Base-by-base conservation (phyloP, 2,113 vertebrate genomes). In the Catharus bicknelli region DNA sequence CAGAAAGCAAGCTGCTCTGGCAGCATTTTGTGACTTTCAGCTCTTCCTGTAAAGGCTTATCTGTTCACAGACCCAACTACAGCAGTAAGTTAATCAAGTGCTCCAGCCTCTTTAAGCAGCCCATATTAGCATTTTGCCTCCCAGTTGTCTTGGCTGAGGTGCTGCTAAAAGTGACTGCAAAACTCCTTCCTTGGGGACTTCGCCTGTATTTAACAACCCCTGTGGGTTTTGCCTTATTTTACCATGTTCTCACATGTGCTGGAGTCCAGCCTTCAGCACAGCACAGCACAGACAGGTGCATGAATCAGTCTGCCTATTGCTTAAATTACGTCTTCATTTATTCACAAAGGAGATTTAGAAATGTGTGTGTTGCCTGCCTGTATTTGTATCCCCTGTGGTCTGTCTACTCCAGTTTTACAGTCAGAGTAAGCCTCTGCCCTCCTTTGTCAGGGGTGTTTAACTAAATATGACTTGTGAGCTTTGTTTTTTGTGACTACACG, bases 191-290 rank as follows among this genome's bases (percentile, higher is more conserved):
- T 59, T 36, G 43, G 75, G 85, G 64, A 86, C 64, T 63, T 90
- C 61, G 67, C 59, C 43, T 80, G 55, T 83, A 6, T 92, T 88
- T 81, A 67, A 86, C 61, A 90, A 75, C 36, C 79, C 68, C 72
- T 45, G n/a, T 95, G 68, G 90, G 82, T 69, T 92, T 94, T 96
- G 80, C n/a, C 86, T 93, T 76, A 5, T 69, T 90, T 85, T 32
- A 22, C 72, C 16, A 2, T 80, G 54, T 73, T 90, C 69, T 83
- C 17, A 66, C 64, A 66, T 11, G 2, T 78, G 94, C 82, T 89
- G 32, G 59, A 88, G 63, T 86, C 64, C 73, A 92, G 38, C 55
- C 83, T 43, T 88, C 78, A 64, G 73, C 76, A 90, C 66, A 32
- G 73, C 76, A 90, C 66, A 32, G 30, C 77, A 64, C 54, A 90